Evolutionary conservation across 2,888 invertebrate genomes (phyloP).

Genomic region (Acleris literana): DNA sequence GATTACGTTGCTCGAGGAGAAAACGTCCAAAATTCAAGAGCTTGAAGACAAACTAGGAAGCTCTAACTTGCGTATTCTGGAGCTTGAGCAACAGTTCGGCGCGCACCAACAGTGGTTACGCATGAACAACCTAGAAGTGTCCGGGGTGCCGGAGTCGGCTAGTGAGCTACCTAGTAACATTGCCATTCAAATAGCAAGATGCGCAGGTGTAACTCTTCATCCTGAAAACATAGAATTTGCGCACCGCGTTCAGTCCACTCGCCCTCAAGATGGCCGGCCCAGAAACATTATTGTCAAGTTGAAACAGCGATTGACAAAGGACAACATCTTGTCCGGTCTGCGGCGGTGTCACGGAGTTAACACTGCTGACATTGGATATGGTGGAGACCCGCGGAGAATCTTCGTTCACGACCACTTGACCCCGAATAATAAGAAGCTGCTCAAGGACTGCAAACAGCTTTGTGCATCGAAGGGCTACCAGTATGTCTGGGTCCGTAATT

Average conservation of each 20-base stretch:
- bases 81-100: background rate
- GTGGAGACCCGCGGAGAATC: background rate
- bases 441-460: background rate
- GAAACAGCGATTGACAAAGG: background rate
- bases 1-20: no score
- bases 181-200: slow-evolving; percentile 4
- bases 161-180: slow-evolving; percentile 10
- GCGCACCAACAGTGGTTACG: background rate
- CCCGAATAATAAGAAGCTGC: slow-evolving; percentile 7
- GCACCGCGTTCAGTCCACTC: slow-evolving; percentile 2
- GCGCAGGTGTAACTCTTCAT: slow-evolving; percentile 10
- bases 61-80: background rate
- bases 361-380: background rate
- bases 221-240: slow-evolving; percentile 19
- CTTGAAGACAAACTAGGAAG: background rate
- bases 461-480: background rate
- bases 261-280: background rate
- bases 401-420: slow-evolving; percentile 15
- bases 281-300: slow-evolving; percentile 7
- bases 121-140: background rate
- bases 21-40: background rate
- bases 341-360: background rate
- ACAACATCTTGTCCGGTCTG: background rate
- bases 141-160: slow-evolving; percentile 18
- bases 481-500: slow-evolving; percentile 11